Evolutionary conservation across 2,888 invertebrate species (phyloP).

Genomic region (Gnatocerus cornutus): DNA sequence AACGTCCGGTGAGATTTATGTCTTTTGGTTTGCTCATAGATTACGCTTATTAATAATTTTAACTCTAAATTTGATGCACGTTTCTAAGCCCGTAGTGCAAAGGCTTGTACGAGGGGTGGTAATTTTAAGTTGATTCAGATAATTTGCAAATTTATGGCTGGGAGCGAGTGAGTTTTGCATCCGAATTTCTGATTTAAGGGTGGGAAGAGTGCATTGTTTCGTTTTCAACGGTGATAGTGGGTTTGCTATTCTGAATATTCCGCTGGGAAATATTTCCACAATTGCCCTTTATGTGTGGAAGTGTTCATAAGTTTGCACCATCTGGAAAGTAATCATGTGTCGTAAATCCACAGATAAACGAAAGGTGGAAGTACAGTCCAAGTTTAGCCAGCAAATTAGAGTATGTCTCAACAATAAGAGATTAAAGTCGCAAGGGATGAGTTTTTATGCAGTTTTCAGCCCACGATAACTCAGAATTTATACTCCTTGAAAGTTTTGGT

Average conservation of each 20-base stretch:
- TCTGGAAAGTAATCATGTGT: constrained; percentile 12
- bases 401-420: too few relatives aligned
- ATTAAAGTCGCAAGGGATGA: too few relatives aligned
- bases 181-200: not conserved
- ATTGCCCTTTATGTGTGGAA: constrained; percentile 1
- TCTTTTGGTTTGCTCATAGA: constrained; percentile 1
- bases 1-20: constrained; percentile 8
- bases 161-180: not conserved
- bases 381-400: too few relatives aligned
- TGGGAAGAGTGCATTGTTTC: not conserved
- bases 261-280: constrained; percentile 17
- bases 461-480: too few relatives aligned
- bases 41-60: constrained; percentile 14
- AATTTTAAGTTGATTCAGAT: constrained; percentile 24
- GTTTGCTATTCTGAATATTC: not conserved
- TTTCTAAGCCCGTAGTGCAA: constrained; percentile 22
- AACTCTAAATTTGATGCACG: constrained; percentile 14
- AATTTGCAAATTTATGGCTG: constrained; percentile 16
- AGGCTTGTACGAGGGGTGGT: constrained; percentile 19
- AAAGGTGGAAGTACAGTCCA: not conserved
- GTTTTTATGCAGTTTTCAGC: too few relatives aligned
- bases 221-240: not conserved
- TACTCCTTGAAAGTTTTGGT: too few relatives aligned
- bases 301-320: constrained; percentile 10
- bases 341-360: not conserved